These are phyloP conservation scores for Proctacanthus coquilletti DNA, from an alignment of 1,140 invertebrate species.

Conservation along the genomic window DNA sequence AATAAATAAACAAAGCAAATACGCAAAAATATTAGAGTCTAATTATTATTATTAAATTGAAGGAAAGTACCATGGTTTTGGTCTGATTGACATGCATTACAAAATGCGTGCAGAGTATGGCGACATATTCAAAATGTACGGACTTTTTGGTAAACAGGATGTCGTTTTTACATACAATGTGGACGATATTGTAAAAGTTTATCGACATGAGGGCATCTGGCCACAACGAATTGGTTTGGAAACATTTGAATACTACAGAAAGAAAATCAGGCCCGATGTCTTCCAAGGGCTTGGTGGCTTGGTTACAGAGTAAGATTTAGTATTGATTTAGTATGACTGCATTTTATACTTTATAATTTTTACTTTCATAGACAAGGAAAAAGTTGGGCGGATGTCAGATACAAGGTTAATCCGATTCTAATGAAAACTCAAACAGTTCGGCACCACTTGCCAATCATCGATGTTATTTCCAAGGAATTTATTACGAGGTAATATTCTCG, in stretches of 20 bases:
- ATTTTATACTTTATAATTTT: no score
- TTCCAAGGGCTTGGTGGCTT: constrained; percentile 14
- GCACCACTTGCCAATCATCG: constrained; percentile 15
- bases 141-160: constrained; percentile 9
- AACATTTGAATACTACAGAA: constrained; percentile 12
- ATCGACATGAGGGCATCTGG: constrained; percentile 18
- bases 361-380: constrained; percentile 20
- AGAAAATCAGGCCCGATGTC: constrained; percentile 10
- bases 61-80: constrained; percentile 15
- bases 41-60: no score
- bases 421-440: constrained; percentile 21
- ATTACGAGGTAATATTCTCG: constrained; percentile 16
- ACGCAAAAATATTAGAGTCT: no score
- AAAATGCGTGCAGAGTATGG: constrained; percentile 12
- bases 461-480: constrained; percentile 18
- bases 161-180: constrained; percentile 14
- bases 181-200: constrained; percentile 14
- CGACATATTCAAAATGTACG: constrained; percentile 8
- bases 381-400: constrained; percentile 17
- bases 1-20: no score
- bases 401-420: constrained; percentile 21
- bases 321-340: no score
- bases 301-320: constrained; percentile 15
- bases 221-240: constrained; percentile 12
- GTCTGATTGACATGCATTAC: constrained; percentile 16